Evolutionary conservation across 2,113 vertebrate genomes (phyloP), one percentile per base, ranked within the genome.

Genomic region (Gambusia affinis): DNA sequence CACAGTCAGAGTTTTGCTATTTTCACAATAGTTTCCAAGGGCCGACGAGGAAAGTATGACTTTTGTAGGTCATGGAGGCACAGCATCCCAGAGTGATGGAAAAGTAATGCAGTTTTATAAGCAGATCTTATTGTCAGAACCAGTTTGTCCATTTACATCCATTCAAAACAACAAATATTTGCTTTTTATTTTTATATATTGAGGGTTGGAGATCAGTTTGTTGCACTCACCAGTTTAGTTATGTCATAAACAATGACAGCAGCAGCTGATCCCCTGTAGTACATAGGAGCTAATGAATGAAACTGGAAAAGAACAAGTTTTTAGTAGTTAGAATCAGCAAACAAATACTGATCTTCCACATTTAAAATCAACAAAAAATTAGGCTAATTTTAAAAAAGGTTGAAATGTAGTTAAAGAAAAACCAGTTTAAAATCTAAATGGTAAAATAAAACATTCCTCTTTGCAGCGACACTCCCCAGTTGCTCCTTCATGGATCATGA

Each of bases 221-320:
- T 75, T 66, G 7, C 60, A 79, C 93, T 94, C 94, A 99, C 98
- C 96, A 97, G 96, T 75, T 98, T 99, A 64, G 98, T 99, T 77
- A 99, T 99, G 84, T 99, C 98, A 75, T 99, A 99, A 73, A 99
- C 98, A 60, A 99, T 96, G 82, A 99, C 97, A 0, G 97, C 98
- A n/a, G 98, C 97, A 15, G 97, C 97, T 0, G 97, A 98, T 12
- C 98, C 98, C 82, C 98, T 88, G 79, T 99, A 99, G 92, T 99
- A 99, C 98, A 99, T 98, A 2, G 98, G 98, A 64, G 98, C 98
- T 95, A 99, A 88, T 0, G 97, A 99, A 78, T 99, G 97, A 83
- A 99, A 99, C 98, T 99, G 90, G 73, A 90, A 91, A 67, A 82
- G 8, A 78, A 73, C 5, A 81, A 3, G 47, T 70, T 44, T 60